Evolutionary conservation across 2,113 vertebrate genomes (phyloP).

Genomic region (Passer domesticus): DNA sequence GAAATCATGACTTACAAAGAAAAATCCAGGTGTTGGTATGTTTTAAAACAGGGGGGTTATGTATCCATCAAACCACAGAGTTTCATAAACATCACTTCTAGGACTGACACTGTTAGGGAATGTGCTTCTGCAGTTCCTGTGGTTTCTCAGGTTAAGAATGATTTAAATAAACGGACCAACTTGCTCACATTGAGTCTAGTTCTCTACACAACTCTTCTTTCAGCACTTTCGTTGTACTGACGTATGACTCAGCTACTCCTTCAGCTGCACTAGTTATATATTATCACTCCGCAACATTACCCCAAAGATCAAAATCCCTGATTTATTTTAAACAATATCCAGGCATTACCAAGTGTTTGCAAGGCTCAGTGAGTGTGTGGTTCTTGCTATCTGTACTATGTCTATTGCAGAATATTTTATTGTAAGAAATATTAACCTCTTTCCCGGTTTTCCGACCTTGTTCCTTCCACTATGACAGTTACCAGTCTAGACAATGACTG

Average conservation of each 20-base stretch:
- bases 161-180: constrained; percentile 27
- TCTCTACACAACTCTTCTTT: not conserved
- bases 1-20: not conserved
- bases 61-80: not conserved
- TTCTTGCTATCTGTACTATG: not conserved
- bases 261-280: not conserved
- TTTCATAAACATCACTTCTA: not conserved
- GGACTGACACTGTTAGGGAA: not conserved
- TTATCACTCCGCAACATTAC: not conserved
- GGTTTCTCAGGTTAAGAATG: not conserved
- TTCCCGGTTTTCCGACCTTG: not conserved
- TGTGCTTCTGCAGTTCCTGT: not conserved
- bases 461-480: not conserved
- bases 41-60: not conserved
- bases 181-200: not conserved
- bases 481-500: not conserved
- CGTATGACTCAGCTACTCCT: not conserved
- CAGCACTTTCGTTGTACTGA: not conserved
- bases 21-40: not conserved
- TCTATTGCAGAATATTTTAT: not conserved
- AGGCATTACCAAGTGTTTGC: not conserved
- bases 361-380: not conserved
- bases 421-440: not conserved
- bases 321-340: not conserved
- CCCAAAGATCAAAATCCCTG: not conserved